Evolutionary conservation across 92 coral and sea anemone species (phyloP).

Genomic region (Anthopleura xanthogrammica): DNA sequence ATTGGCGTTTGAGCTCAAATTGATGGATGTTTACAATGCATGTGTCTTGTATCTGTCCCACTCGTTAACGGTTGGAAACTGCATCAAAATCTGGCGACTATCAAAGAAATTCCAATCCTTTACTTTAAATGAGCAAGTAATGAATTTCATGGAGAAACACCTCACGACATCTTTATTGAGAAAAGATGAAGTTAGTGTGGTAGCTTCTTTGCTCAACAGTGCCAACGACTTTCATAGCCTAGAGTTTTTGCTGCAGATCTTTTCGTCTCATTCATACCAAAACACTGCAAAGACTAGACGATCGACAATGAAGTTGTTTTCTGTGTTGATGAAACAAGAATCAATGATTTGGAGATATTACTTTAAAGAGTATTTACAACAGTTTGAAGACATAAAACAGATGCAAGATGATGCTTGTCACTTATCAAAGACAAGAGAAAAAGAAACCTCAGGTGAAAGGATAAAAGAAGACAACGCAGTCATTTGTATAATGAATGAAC

Average conservation of each 20-base stretch:
- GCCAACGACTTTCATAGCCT: conserved; percentile 12
- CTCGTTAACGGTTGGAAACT: conserved; percentile 26
- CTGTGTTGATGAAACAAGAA: conserved; percentile 12
- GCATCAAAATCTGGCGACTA: conserved; percentile 12
- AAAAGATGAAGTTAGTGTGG: conserved; percentile 16
- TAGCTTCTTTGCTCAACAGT: conserved; percentile 5
- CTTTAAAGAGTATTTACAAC: conserved; percentile 30
- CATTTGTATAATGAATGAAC: background rate
- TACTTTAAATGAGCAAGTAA: background rate
- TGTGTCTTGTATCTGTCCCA: conserved; percentile 27
- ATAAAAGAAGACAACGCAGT: background rate
- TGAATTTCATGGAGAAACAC: conserved; percentile 2
- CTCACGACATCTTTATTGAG: conserved; percentile 5
- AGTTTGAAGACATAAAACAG: background rate
- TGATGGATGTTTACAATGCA: conserved; percentile 17
- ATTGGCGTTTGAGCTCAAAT: conserved; percentile 9
- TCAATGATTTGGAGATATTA: conserved; percentile 16
- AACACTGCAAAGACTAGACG: background rate
- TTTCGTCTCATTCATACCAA: background rate
- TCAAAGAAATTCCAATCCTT: conserved; percentile 6
- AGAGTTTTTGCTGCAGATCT: conserved; percentile 5
- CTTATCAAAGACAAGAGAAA: background rate
- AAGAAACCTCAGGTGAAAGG: background rate
- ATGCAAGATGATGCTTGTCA: background rate
- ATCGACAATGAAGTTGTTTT: background rate